Base-by-base conservation (phyloP, 2,797 vertebrate species). In the Syngnathus rostellatus region DNA sequence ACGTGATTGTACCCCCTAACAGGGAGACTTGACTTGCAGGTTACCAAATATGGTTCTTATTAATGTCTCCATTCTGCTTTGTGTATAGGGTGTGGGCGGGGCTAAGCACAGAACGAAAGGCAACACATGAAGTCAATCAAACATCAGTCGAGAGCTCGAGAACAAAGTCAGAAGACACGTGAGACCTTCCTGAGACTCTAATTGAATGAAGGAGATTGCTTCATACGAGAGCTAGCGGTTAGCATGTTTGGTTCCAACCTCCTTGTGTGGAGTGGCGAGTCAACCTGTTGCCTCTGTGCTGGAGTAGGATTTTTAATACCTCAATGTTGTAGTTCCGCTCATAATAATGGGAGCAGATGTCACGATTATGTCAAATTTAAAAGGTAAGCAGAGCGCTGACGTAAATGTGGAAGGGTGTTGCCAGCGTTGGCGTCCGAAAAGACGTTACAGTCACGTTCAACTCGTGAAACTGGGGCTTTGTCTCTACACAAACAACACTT, bases 31-130 rank as follows among this genome's bases (percentile, higher is more conserved):
- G 8, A 54, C 23, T 25, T 54, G 21, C 41, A 54, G 10, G 9
- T 54, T 54, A 25, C 53, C 53, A 54, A 54, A 54, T 54, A 54
- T 54, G 53, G 53, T 54, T 54, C 53, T 11, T 37, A 37, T 37
- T 57, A 17, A 8, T 17, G 25, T 57, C 54, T 7, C 5, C 25
- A 37, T 57, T 57, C 25, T 1, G 25, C 25, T 16, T 17, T 3
- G 54, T 2, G 54, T 37, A 25, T 16, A 8, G 25, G 25, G 25
- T 7, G 14, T 5, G 12, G 25, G 54, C 54, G 23, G 54, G 54
- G 7, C 25, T 31, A 12, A 25, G 23, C 11, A 14, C 54, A 0
- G 25, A 37, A 37, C 54, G 17, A 37, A 12, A 57, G 54, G 54
- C 37, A 57, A 57, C 25, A 37, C 54, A 6, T 31, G 54, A 37